phyloP scores from a whole-genome alignment of 2,888 invertebrate genomes.

The Leptinotarsa tumamoca region DNA sequence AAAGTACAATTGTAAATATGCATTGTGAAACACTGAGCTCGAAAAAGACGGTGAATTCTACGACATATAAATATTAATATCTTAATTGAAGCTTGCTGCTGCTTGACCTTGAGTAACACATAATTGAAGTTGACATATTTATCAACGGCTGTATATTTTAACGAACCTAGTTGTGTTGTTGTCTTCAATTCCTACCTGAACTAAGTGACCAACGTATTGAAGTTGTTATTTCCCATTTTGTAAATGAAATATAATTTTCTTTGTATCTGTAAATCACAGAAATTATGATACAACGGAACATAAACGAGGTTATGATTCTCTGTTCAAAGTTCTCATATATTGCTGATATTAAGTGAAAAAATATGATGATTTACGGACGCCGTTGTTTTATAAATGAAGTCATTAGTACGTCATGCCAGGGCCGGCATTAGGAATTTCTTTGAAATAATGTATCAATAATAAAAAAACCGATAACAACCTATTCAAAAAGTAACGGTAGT shows the following conservation, averaged over 20 bases:
- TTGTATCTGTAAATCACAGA: neutral
- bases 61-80: neutral
- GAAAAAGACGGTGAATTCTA: neutral
- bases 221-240: neutral
- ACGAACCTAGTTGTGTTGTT: neutral
- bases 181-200: neutral
- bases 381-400: neutral
- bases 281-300: neutral
- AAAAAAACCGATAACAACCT: neutral
- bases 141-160: neutral
- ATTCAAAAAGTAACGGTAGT: too few species aligned
- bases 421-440: neutral
- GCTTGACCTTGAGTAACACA: neutral
- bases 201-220: neutral
- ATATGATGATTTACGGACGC: neutral
- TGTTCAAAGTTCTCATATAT: neutral
- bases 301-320: neutral
- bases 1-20: neutral
- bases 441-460: neutral
- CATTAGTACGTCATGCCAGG: neutral
- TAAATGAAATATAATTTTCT: neutral
- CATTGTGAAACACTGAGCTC: neutral
- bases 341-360: constrained; percentile 1
- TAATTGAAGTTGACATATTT: neutral
- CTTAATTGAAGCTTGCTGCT: neutral